Evolutionary conservation across 2,797 vertebrate genomes (phyloP), one percentile per base, ranked within the genome.

Genomic region (Pitangus sulphuratus): DNA sequence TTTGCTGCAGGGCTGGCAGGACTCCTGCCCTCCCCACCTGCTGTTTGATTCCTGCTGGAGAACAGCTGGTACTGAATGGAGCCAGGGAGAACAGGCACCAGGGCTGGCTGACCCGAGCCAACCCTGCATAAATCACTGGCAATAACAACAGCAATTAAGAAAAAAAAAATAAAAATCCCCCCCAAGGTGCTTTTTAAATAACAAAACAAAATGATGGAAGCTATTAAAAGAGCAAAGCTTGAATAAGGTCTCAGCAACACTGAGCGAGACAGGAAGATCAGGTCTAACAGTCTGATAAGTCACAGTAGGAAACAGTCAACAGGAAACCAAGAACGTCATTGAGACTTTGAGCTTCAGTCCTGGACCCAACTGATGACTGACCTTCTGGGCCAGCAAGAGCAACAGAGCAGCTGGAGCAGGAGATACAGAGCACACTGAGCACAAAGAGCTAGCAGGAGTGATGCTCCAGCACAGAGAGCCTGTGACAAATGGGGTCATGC

Each of bases 231-330:
- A 93, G 35, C 19, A 44, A 70, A 85, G 53, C 54, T 37, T 91
- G 60, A 84, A 65, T 90, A 92, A 92, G 44, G 58, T 89, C 56
- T 76, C 30, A 42, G 53, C 71, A 47, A 28, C 37, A 33, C n/a
- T 21, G 64, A 87, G 22, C 4, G 50, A 94, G 84, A 91, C 75
- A 64, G 87, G 85, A 95, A 90, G 75, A 91, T 58, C 53, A 68
- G 81, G 81, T 91, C 89, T 62, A 85, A 33, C 81, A 94, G 65
- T 58, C 77, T 76, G 85, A 16, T 78, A 76, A 91, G 57, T 79
- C 89, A 83, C 68, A 61, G 71, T 1, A 71, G 78, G 70, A 92
- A 40, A 22, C 40, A 57, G 50, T 39, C 75, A 87, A 85, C 33
- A 82, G 90, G 94, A 95, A 85, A 53, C 60, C 9, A 47, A 51